Evolutionary conservation across 2,113 vertebrate species (phyloP), one percentile per base, ranked within the genome.

Genomic region (Zosterops japonicus): DNA sequence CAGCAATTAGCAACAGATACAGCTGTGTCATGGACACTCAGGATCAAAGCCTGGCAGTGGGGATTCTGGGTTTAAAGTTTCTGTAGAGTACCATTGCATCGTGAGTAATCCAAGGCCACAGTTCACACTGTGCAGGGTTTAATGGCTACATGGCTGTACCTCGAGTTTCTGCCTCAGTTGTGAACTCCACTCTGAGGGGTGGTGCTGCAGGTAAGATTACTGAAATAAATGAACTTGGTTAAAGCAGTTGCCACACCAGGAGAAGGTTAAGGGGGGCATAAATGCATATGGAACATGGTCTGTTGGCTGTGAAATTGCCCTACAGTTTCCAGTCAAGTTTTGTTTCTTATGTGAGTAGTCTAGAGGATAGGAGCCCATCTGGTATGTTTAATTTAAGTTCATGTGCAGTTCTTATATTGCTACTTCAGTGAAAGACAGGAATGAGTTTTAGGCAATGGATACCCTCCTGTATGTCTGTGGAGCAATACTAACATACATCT

Each of bases 251-350:
- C 12, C 16, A 9, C 47, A 67, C 19, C 22, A 55, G 55, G 35
- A 47, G 31, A 39, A 86, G 59, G 17, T 14, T 44, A 49, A 65
- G 17, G 55, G 19, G 11, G 11, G 21, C 4, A 2, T 12, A 1
- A 44, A 61, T 18, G 33, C 5, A 4, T n/a, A 15, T 0, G 2
- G 56, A 67, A 4, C 8, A 3, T 35, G 46, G 33, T 4, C 20
- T 69, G 13, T 53, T 68, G 23, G 20, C 25, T 72, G 6, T 72
- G 57, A 55, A 69, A 72, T 55, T 19, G 27, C 2, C 2, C 52
- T 33, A 22, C 52, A 57, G 31, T 72, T 83, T 91, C 44, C 53
- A 44, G 29, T 76, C 61, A n/a, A 8, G n/a, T 28, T 61, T 78
- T 71, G 12, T 35, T 79, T 71, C 35, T 75, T 90, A 17, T 6